Conservation (phyloP, 1,140 invertebrate species). For the Hydropsyche tenuis region DNA sequence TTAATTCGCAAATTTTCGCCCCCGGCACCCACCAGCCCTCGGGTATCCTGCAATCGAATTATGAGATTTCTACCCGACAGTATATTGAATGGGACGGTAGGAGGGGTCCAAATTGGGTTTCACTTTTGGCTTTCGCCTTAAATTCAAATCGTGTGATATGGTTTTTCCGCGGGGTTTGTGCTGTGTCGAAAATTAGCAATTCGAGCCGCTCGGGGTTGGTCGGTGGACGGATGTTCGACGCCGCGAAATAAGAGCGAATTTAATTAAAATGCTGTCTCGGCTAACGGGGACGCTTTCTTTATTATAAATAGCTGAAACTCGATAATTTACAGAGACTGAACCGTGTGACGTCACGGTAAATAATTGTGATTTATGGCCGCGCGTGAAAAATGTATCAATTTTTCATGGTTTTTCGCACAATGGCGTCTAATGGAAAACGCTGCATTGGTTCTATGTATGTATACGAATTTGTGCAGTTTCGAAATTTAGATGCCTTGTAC, state of each 20-base stretch:
- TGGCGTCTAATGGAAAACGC: too few relatives aligned
- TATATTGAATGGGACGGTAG: neutral
- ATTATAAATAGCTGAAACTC: too few relatives aligned
- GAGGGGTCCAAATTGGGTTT: constrained; percentile 22
- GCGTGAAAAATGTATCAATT: too few relatives aligned
- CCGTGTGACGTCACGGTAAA: too few relatives aligned
- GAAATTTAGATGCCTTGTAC: neutral
- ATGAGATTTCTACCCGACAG: constrained; percentile 24
- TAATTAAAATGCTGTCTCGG: too few relatives aligned
- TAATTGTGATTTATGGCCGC: too few relatives aligned
- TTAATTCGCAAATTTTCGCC: constrained; percentile 32
- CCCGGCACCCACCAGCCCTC: neutral
- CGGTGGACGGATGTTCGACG: too few relatives aligned
- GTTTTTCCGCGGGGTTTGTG: neutral
- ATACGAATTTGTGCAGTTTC: neutral
- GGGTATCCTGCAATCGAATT: constrained; percentile 24
- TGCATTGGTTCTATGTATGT: neutral
- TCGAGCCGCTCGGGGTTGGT: neutral
- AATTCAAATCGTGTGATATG: constrained; percentile 29
- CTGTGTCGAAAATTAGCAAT: neutral
- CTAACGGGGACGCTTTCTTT: too few relatives aligned
- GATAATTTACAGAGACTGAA: too few relatives aligned
- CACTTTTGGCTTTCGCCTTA: constrained; percentile 30
- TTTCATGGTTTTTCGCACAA: too few relatives aligned
- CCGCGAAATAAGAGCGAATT: neutral